These are phyloP conservation scores for Meloidogyne chitwoodi DNA, from an alignment of 1,140 invertebrate genomes.

Conservation along the genomic window DNA sequence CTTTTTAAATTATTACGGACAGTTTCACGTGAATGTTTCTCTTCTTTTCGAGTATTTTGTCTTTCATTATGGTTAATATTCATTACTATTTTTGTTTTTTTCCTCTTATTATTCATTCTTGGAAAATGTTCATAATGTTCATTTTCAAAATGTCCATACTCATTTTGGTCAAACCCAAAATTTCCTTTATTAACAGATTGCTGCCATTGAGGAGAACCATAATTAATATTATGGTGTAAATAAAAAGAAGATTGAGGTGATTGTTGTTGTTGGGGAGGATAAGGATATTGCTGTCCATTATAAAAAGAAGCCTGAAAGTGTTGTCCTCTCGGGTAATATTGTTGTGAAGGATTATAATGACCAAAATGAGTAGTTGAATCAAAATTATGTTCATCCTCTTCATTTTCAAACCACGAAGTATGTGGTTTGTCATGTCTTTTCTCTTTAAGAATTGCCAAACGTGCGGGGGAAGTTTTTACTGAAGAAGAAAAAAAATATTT, in stretches of 20 bases:
- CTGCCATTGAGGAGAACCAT: not conserved
- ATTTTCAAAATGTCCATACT: not conserved
- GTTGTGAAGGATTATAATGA: not conserved
- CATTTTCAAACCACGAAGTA: not conserved
- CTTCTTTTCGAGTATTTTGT: not conserved
- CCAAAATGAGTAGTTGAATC: not conserved
- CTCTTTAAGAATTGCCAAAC: not conserved
- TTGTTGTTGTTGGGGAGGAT: not conserved
- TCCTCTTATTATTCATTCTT: not conserved
- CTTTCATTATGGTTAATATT: not conserved
- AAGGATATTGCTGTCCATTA: not conserved
- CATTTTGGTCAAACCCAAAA: not conserved
- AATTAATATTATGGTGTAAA: not conserved
- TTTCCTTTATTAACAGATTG: not conserved
- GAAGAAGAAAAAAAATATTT: too few species aligned
- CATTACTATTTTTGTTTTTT: not conserved
- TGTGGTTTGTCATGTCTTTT: not conserved
- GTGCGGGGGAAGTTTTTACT: not conserved
- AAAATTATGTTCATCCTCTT: not conserved
- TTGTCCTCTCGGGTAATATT: not conserved
- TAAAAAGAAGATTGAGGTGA: not conserved
- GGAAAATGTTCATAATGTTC: not conserved
- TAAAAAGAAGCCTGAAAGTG: not conserved
- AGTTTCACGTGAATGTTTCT: not conserved
- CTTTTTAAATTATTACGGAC: not conserved